Evolutionary conservation across 2,888 invertebrate genomes (phyloP), one percentile per base, ranked within the genome.

Genomic region (Netelia melanura): DNA sequence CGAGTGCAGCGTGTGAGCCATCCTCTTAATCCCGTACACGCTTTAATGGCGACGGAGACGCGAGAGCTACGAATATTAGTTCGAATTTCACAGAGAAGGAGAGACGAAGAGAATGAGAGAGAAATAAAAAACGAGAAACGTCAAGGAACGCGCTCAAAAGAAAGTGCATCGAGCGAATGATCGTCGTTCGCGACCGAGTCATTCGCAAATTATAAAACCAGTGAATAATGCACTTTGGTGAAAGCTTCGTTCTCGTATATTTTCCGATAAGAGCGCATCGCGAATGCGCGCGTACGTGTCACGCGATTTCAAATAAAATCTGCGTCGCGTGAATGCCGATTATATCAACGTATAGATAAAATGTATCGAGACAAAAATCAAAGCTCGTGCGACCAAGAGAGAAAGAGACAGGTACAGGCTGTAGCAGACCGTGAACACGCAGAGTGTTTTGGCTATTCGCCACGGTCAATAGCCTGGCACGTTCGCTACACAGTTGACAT

Each of bases 401-500:
- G 48, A 77, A 44, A 38, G 38, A 65, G 44, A 8, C 61, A 58
- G 78, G 62, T 44, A 30, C 70, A 52, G 52, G 21, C 68, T 67
- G 58, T 77, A 77, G 64, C 72, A 70, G 81, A 81, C 78, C 81
- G 70, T 81, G 78, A 85, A 85, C 74, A 81, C 43, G 74, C 61
- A 74, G 38, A 38, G 38, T 38, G 62, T 81, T 84, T 81, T 84
- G 81, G 84, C 84, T 65, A 75, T 79, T 74, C 71, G 84, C 81
- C 81, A 81, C 70, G 74, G 81, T 82, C 84, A 79, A 78, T 79
- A 75, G 78, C 56, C 78, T 76, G 75, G 17, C 79, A 70, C 65
- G 78, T 78, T 85, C 78, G 72, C 81, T 78, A 44, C 68, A 71
- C 64, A 81, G 74, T 78, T 81, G 68, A 81, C 77, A 79, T 68